Conservation (phyloP, 2,797 vertebrate genomes). For the Ptychadena robeensis region DNA sequence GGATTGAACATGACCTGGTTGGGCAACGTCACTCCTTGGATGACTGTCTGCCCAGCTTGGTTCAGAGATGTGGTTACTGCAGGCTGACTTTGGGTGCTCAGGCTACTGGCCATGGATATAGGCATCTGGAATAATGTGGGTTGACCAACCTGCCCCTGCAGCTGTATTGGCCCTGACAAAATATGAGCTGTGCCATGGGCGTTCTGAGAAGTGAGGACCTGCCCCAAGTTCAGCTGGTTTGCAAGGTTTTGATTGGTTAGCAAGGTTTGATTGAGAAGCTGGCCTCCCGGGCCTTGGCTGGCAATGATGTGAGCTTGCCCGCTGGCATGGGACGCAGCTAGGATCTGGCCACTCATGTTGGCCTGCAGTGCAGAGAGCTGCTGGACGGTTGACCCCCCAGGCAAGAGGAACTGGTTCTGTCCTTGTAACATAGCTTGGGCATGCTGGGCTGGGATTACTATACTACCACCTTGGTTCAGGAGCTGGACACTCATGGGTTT, state of each 20-base stretch:
- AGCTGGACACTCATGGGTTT: conserved; percentile 92
- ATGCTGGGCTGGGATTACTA: conserved; percentile 87
- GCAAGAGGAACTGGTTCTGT: conserved; percentile 93
- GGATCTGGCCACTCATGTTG: conserved; percentile 83
- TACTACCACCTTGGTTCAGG: conserved; percentile 90
- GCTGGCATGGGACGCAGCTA: conserved; percentile 80
- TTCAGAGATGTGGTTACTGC: conserved; percentile 71
- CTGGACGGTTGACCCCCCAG: conserved; percentile 70
- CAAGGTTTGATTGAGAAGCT: conserved; percentile 88
- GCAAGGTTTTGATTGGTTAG: conserved; percentile 89
- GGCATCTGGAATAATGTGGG: conserved; percentile 94
- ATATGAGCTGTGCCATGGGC: conserved; percentile 89
- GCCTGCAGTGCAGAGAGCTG: conserved; percentile 80
- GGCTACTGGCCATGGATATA: conserved; percentile 81
- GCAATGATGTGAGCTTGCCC: conserved; percentile 83
- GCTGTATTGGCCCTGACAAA: conserved; percentile 87
- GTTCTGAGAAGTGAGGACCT: conserved; percentile 86
- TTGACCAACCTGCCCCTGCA: conserved; percentile 89
- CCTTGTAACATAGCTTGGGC: conserved; percentile 86
- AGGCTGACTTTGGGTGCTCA: conserved; percentile 83
- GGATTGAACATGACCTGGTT: conserved; percentile 81
- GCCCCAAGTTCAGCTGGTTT: conserved; percentile 83
- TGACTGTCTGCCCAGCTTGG: conserved; percentile 77
- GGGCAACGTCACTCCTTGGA: conserved; percentile 89
- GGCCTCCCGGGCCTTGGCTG: conserved; percentile 85